These are phyloP conservation scores for Athene noctua DNA, from an alignment of 2,113 vertebrate genomes.

Conservation along the genomic window DNA sequence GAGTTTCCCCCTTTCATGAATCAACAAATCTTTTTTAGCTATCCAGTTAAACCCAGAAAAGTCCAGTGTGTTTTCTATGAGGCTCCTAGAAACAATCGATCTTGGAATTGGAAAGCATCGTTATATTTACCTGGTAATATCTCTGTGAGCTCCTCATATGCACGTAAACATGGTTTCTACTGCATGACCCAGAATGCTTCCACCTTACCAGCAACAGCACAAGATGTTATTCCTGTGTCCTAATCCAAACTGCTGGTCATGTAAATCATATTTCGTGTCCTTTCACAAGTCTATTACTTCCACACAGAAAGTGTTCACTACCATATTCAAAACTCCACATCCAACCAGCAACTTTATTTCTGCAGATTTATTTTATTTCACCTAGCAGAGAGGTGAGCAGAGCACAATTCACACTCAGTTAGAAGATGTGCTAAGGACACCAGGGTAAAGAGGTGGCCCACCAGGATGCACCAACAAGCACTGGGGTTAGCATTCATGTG, in stretches of 20 bases:
- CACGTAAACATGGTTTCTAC: background rate
- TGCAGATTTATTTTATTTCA: background rate
- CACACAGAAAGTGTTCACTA: background rate
- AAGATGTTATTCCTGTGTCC: background rate
- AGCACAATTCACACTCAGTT: background rate
- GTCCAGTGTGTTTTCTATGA: background rate
- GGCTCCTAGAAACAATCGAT: background rate
- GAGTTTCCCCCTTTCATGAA: background rate
- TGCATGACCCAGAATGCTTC: background rate
- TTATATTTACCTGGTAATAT: background rate
- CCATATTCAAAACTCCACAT: background rate
- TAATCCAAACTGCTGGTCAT: background rate
- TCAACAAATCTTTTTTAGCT: background rate
- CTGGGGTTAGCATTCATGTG: background rate
- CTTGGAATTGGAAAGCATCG: background rate
- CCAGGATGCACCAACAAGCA: background rate
- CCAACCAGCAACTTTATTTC: background rate
- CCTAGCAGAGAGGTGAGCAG: background rate
- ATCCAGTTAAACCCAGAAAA: background rate
- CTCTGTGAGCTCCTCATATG: background rate
- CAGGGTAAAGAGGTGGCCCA: background rate
- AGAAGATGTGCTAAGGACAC: background rate
- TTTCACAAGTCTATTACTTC: background rate
- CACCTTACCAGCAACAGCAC: background rate
- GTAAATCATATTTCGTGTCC: rapidly evolving